Conservation (phyloP, 2,113 vertebrate genomes). For the mouse (Mus musculus) region DNA sequence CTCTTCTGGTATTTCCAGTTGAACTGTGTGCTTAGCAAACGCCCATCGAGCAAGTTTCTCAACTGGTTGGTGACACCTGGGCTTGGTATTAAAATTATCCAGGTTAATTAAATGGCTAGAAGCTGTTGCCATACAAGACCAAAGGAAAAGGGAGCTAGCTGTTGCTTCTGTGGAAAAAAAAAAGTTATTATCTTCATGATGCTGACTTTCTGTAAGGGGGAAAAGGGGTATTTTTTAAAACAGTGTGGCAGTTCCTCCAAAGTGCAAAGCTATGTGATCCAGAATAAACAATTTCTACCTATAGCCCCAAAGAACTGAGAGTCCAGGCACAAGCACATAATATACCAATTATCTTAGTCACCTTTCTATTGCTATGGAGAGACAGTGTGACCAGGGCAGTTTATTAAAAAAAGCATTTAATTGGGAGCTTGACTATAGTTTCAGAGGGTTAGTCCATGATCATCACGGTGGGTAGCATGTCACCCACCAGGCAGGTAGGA, state of each 20-base stretch:
- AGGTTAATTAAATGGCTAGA: constrained; percentile 17
- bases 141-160: neutral
- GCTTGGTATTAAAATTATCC: neutral
- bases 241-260: neutral
- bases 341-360: neutral
- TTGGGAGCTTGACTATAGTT: neutral
- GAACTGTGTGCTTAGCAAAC: neutral
- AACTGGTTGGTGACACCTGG: neutral
- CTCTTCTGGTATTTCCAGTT: neutral
- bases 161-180: neutral
- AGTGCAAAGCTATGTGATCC: neutral
- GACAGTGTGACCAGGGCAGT: neutral
- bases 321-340: neutral
- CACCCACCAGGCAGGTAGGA: neutral
- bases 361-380: neutral
- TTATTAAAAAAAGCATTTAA: neutral
- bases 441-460: neutral
- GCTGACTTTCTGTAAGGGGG: neutral
- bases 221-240: neutral
- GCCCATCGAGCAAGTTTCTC: neutral
- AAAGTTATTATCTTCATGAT: constrained; percentile 25
- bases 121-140: neutral
- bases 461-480: neutral
- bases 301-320: neutral
- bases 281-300: neutral